phyloP scores from a whole-genome alignment of 2,113 vertebrate species.

The Hyaena hyaena region DNA sequence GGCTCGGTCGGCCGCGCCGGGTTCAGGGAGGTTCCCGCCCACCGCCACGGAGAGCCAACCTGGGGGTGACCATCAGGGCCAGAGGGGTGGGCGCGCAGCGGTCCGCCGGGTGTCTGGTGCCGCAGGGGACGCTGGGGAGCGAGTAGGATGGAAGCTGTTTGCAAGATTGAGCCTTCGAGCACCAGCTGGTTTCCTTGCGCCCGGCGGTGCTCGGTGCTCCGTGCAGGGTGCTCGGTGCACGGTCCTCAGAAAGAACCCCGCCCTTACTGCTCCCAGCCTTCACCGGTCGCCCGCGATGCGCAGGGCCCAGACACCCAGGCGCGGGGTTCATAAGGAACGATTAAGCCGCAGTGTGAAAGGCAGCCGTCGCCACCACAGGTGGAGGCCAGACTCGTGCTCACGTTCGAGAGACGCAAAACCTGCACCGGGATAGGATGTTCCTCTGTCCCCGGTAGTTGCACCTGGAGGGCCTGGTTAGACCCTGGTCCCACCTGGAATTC shows the following conservation, averaged over 20 bases:
- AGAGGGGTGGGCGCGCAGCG: not conserved
- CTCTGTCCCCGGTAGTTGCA: not conserved
- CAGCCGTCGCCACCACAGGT: not conserved
- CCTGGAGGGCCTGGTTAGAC: not conserved
- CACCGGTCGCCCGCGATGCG: not conserved
- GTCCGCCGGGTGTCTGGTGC: not conserved
- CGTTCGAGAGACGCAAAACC: not conserved
- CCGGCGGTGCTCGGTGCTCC: not conserved
- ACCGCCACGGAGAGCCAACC: not conserved
- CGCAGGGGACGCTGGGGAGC: not conserved
- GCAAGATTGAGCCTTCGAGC: not conserved
- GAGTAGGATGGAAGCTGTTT: not conserved
- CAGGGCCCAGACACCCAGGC: not conserved
- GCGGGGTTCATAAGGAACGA: not conserved
- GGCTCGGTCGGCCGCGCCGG: too few relatives aligned
- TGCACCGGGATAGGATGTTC: not conserved
- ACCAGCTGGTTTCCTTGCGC: not conserved
- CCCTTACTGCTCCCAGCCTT: not conserved
- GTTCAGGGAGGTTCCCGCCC: not conserved
- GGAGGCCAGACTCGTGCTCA: too few relatives aligned
- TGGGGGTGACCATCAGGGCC: not conserved
- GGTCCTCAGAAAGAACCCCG: not conserved
- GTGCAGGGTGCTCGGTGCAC: too few relatives aligned
- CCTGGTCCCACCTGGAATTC: not conserved
- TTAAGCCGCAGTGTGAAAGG: not conserved